A percentile compares a stretch with the other conserved stretches of the same genome.
Evolutionary conservation across 2,888 invertebrate species (phyloP).

Genomic region (Augochlorella aurata): DNA sequence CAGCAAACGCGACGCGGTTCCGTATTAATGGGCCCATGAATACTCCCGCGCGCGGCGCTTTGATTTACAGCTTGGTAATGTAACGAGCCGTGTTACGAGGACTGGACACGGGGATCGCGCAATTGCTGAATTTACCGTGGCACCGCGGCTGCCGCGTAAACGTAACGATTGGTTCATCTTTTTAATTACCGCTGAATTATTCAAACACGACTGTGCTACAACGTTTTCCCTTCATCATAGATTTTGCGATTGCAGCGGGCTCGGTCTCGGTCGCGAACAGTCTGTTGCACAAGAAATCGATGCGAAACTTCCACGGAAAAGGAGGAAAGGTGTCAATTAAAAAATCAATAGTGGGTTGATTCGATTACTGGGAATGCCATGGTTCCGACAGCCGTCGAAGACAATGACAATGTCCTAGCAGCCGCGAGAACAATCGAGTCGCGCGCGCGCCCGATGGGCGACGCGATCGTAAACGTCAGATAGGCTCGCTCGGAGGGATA

Average conservation of each 20-base stretch:
- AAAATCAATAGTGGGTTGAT: neutral
- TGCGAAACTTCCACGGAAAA: neutral
- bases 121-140: neutral
- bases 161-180: neutral
- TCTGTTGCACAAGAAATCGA: neutral
- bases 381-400: neutral
- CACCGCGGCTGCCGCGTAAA: neutral
- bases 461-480: neutral
- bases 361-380: neutral
- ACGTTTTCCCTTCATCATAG: neutral
- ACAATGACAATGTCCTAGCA: neutral
- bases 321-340: neutral
- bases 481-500: neutral
- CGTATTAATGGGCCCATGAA: slow-evolving; percentile 38
- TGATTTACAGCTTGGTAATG: slow-evolving; percentile 40
- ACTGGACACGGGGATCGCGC: slow-evolving; percentile 1
- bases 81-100: slow-evolving; percentile 27
- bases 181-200: neutral
- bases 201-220: no score
- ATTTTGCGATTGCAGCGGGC: no score
- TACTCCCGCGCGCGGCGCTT: neutral
- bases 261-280: neutral
- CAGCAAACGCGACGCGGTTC: neutral
- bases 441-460: neutral
- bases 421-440: neutral